Base-by-base conservation (phyloP, 2,113 vertebrate genomes). In the Colaptes auratus region DNA sequence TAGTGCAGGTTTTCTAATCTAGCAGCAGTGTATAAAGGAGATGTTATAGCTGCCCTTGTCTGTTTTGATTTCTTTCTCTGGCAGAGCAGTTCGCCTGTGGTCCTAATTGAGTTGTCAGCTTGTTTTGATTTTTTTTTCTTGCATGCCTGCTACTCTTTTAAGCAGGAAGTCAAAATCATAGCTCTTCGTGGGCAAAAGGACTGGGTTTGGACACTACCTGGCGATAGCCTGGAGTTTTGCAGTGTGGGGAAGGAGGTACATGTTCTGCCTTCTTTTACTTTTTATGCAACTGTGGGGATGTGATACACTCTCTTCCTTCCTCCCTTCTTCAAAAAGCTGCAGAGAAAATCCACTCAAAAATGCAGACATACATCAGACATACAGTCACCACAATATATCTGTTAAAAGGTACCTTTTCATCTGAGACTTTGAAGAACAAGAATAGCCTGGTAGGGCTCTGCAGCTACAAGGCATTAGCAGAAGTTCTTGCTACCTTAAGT, bases 21-120 rank as follows among this genome's bases (percentile, higher is more conserved):
- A 60, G 56, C 63, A 88, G 61, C 33, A 35, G 12, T 53, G 20
- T 63, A 66, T 74, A 73, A 74, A 73, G 85, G 89, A 90, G 77
- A 46, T 55, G 46, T 59, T 90, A 55, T 23, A 60, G 42, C 48
- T 92, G 66, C 56, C 65, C 86, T 52, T 78, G 52, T 39, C 65
- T 90, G 73, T 84, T 86, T 65, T 78, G 52, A 55, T 92, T 96
- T 75, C 58, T 58, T 84, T 81, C 77, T 60, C 42, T 83, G 52
- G 36, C 48, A 83, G 72, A 80, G 30, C 56, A 59, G 65, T 56
- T 86, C 1, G 0, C 70, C 80, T 59, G 60, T 74, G 83, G 83
- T 74, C 80, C 77, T 48, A 27, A 77, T 42, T 64, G 73, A 71
- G 48, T 77, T 78, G 65, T 77, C 91, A 92, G 35, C 59, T 85